Percentiles rank a stretch among this genome's conserved stretches.
These are phyloP conservation scores for Himalopsyche anomala DNA, from an alignment of 2,888 invertebrate species.

Conservation along the genomic window DNA sequence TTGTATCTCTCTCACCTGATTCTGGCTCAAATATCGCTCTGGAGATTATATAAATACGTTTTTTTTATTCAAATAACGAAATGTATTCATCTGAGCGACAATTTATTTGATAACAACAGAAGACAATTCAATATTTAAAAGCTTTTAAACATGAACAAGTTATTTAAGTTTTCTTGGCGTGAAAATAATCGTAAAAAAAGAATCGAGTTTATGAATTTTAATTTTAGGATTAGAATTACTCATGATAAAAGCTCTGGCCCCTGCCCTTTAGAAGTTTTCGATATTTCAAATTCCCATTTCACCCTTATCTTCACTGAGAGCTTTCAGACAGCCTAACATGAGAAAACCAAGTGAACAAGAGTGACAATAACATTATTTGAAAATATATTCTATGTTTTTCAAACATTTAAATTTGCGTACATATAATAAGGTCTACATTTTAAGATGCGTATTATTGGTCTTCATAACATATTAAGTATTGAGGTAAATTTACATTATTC, in stretches of 20 bases:
- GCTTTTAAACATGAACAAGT: not conserved
- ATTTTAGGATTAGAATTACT: not conserved
- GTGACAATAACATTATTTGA: not conserved
- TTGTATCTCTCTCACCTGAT: no score
- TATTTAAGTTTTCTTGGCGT: not conserved
- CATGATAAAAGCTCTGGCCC: not conserved
- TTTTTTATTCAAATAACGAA: not conserved
- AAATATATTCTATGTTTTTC: no score
- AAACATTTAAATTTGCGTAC: no score
- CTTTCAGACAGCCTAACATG: constrained; percentile 3
- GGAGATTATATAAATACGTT: not conserved
- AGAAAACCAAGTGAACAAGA: not conserved
- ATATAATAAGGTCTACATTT: no score
- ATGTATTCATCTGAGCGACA: no score
- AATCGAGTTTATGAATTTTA: not conserved
- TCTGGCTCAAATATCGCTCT: no score
- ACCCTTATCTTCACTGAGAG: constrained; percentile 9
- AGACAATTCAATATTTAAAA: not conserved
- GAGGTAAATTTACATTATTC: no score
- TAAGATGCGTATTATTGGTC: no score
- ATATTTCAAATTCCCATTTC: constrained; percentile 17
- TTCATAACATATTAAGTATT: no score
- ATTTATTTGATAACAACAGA: no score
- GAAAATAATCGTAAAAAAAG: not conserved
- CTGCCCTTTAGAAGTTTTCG: constrained; percentile 20